These are phyloP conservation scores for Marmota monax DNA, from an alignment of 2,113 vertebrate genomes.

Conservation along the genomic window DNA sequence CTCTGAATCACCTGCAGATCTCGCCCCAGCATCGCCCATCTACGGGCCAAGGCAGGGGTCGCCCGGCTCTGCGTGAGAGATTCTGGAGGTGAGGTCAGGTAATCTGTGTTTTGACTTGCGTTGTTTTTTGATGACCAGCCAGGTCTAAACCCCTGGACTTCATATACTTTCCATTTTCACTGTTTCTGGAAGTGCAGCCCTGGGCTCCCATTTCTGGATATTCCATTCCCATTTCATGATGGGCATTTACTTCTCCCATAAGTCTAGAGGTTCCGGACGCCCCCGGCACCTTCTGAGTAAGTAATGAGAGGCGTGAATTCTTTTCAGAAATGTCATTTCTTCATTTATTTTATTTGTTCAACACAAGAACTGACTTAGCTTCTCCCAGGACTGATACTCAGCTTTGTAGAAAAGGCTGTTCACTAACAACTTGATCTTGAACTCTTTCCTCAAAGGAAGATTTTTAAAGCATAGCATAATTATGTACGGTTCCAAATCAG, in stretches of 20 bases:
- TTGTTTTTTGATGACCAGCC: too few relatives aligned
- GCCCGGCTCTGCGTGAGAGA: not conserved
- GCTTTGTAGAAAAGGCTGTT: not conserved
- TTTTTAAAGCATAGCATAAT: conserved; percentile 57
- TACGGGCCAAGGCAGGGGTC: not conserved
- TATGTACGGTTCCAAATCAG: conserved; percentile 81
- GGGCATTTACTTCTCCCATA: not conserved
- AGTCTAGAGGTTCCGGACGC: not conserved
- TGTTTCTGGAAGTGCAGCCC: not conserved
- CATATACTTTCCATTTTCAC: not conserved
- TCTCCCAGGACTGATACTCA: not conserved
- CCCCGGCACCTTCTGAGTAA: not conserved
- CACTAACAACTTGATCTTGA: conserved; percentile 53
- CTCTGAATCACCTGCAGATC: not conserved
- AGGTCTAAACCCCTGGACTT: not conserved
- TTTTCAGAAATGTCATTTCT: not conserved
- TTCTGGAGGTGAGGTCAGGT: not conserved
- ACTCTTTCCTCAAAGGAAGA: conserved; percentile 56
- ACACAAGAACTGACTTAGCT: not conserved
- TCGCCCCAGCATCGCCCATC: not conserved
- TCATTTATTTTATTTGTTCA: conserved; percentile 1
- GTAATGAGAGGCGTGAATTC: not conserved
- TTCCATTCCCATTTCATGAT: not conserved
- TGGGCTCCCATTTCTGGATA: not conserved
- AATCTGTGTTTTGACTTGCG: not conserved